A percentile compares a stretch with the other conserved stretches of the same genome.
phyloP scores from a whole-genome alignment of 2,797 vertebrate genomes.

The Epinephelus malabaricus region DNA sequence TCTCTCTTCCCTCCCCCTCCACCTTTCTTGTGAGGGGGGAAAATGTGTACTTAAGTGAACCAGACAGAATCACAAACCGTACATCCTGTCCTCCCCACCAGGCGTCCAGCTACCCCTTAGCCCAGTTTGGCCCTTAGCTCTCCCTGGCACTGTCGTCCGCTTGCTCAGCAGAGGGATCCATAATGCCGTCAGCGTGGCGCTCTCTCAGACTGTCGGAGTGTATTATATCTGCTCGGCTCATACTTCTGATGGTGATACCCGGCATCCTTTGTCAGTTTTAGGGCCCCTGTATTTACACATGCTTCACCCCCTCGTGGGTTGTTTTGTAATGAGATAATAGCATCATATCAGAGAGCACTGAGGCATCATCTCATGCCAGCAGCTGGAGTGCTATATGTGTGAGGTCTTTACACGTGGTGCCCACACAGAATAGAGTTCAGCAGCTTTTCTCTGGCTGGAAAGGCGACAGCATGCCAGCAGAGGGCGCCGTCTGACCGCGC shows the following conservation, averaged over 20 bases:
- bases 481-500: conserved; percentile 61
- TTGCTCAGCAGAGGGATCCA: conserved; percentile 53
- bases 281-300: conserved; percentile 18
- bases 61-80: conserved; percentile 57
- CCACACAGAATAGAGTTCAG: conserved; percentile 26
- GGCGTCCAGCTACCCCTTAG: conserved; percentile 43
- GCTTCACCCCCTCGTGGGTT: conserved; percentile 29
- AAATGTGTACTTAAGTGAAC: conserved; percentile 67
- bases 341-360: conserved; percentile 34
- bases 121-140: conserved; percentile 30
- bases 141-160: conserved; percentile 32
- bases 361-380: conserved; percentile 39
- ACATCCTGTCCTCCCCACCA: conserved; percentile 50
- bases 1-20: conserved; percentile 1
- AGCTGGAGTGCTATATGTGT: conserved; percentile 23
- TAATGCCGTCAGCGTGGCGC: conserved; percentile 45
- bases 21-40: conserved; percentile 41
- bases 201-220: conserved; percentile 44
- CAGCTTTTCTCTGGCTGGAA: conserved; percentile 17
- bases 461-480: conserved; percentile 63
- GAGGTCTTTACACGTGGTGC: conserved; percentile 24
- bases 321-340: conserved; percentile 33
- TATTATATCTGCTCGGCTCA: conserved; percentile 33
- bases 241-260: conserved; percentile 30
- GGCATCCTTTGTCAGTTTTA: conserved; percentile 37